Evolutionary conservation across 1,140 invertebrate genomes (phyloP).

Genomic region (Cryptotermes secundus): DNA sequence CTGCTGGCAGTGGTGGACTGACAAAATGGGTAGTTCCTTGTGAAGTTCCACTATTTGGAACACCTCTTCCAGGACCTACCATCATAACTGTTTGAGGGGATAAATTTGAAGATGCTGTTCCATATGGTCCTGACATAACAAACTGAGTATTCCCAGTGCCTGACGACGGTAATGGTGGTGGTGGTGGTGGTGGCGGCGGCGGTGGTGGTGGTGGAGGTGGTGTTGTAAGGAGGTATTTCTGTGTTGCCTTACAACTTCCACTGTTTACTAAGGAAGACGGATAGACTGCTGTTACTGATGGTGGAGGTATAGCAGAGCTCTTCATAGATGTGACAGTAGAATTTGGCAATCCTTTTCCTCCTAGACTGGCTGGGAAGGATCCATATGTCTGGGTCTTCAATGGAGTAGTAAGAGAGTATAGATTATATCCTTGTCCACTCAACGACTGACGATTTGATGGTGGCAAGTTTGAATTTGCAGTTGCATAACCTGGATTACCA

Average conservation of each 20-base stretch:
- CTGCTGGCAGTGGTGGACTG: not conserved
- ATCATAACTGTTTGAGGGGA: constrained; percentile 20
- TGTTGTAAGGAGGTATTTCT: not conserved
- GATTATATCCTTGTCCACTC: not conserved
- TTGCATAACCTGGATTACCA: not conserved
- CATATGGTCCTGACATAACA: not conserved
- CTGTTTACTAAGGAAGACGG: not conserved
- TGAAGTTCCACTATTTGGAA: not conserved
- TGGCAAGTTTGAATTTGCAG: not conserved
- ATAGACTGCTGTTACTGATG: not conserved
- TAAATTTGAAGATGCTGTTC: not conserved
- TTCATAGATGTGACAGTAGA: not conserved
- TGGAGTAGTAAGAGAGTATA: not conserved
- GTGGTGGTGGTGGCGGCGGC: too few relatives aligned
- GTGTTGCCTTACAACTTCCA: not conserved
- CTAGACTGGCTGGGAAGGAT: not conserved
- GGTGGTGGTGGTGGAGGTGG: not conserved
- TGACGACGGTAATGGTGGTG: not conserved
- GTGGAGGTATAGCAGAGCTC: not conserved
- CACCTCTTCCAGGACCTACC: constrained; percentile 5
- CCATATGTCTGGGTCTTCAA: constrained; percentile 12
- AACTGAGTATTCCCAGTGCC: not conserved
- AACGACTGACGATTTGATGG: not conserved
- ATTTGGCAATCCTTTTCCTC: not conserved
- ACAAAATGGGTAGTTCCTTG: constrained; percentile 11